Percentiles rank a stretch among this genome's conserved stretches.
These are phyloP conservation scores for Tragelaphus buxtoni DNA, from an alignment of 2,113 vertebrate genomes.

Conservation along the genomic window DNA sequence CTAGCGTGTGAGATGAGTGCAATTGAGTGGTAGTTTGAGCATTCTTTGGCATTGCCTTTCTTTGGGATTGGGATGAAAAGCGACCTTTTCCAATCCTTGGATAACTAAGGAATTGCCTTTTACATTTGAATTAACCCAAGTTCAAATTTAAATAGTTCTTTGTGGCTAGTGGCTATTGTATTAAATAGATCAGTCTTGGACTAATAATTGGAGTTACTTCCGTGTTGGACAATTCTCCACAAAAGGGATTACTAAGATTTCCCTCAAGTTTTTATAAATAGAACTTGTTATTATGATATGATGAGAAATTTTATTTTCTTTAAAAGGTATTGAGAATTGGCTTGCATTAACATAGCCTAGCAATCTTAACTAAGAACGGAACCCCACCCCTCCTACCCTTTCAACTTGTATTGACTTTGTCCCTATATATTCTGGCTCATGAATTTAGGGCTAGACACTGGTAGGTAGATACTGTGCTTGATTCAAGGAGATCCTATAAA, in stretches of 20 bases:
- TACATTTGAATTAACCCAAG: background rate
- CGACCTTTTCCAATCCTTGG: too few species aligned
- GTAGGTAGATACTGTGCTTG: background rate
- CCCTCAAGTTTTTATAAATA: background rate
- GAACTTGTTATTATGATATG: background rate
- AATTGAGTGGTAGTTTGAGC: too few species aligned
- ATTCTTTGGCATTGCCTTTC: too few species aligned
- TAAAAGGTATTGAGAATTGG: background rate
- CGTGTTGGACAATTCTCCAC: background rate
- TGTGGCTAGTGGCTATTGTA: background rate
- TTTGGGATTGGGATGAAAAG: too few species aligned
- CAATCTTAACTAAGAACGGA: background rate
- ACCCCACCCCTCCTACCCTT: fast-evolving
- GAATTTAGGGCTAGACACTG: background rate
- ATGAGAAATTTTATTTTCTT: background rate
- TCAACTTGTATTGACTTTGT: background rate
- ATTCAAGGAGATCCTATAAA: background rate
- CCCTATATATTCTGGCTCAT: background rate
- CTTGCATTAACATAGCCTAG: background rate
- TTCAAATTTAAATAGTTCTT: background rate
- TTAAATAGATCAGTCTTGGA: background rate
- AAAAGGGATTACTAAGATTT: background rate
- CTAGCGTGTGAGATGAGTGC: too few species aligned
- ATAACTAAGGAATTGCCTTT: background rate
- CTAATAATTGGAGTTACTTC: background rate